Percentiles rank a stretch among this genome's conserved stretches.
Evolutionary conservation across 2,797 vertebrate genomes (phyloP).

Genomic region (Falco novaeseelandiae): DNA sequence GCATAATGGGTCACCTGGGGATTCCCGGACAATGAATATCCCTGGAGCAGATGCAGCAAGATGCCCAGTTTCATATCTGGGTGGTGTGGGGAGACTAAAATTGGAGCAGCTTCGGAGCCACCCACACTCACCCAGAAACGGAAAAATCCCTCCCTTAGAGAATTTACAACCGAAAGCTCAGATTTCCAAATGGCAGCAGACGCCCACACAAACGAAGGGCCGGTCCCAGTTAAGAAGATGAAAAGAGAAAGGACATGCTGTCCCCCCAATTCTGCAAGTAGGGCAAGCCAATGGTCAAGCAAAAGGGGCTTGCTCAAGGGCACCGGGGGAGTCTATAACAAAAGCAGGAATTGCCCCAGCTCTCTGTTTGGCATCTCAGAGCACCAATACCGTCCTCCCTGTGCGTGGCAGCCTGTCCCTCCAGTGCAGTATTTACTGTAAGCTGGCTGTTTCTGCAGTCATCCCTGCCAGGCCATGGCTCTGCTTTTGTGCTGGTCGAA

Average conservation of each 20-base stretch:
- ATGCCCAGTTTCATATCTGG: background rate
- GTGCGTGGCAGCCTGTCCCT: background rate
- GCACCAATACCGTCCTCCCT: fast-evolving
- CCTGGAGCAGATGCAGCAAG: background rate
- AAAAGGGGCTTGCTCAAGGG: fast-evolving
- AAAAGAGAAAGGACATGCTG: background rate
- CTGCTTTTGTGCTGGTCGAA: fast-evolving
- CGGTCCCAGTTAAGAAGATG: fast-evolving
- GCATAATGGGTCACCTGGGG: background rate
- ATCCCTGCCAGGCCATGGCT: background rate
- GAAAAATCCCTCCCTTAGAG: background rate
- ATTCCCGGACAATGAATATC: background rate
- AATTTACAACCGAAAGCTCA: background rate
- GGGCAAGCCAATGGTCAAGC: fast-evolving
- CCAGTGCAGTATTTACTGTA: fast-evolving
- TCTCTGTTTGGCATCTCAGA: background rate
- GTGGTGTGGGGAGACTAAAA: background rate
- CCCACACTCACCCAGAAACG: background rate
- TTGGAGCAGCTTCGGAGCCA: constrained; percentile 2
- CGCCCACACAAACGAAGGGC: fast-evolving
- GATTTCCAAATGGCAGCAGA: background rate
- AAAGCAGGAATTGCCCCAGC: background rate
- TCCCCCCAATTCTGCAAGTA: fast-evolving
- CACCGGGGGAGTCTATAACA: background rate
- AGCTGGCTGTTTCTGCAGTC: background rate